Base-by-base conservation (phyloP, 2,797 vertebrate genomes). In the Cetoscarus ocellatus region DNA sequence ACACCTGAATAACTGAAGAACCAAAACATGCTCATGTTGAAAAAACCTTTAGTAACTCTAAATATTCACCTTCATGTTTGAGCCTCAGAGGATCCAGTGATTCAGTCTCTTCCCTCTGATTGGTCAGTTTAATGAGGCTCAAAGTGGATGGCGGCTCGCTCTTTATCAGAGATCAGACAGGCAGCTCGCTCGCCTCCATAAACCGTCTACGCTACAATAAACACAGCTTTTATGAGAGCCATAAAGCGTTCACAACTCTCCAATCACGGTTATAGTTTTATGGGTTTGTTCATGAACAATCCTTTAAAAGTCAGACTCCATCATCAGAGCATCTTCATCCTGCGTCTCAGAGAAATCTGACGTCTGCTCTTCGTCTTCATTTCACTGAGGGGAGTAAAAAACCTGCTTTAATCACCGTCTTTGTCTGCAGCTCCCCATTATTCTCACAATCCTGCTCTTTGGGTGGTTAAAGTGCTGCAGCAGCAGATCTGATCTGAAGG, bases 241-340 rank as follows among this genome's bases (percentile, higher is more conserved):
- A 84, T 92, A 76, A 90, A 90, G 79, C 73, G 75, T 87, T 86
- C 78, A 80, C 74, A 65, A 60, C 55, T 70, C 74, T 75, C 57
- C 43, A 65, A 73, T 80, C 81, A 73, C 80, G 64, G 58, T 62
- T 79, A 43, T 67, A 56, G 57, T 84, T 75, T 83, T 82, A 84
- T 70, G 38, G 53, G 48, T 45, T 53, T 70, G 60, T 72, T 63
- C 67, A 59, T 54, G 50, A 77, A 59, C 50, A 58, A 61, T 68
- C 18, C 34, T 12, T 45, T 80, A 73, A 75, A 54, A 35, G 72
- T 27, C 49, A 73, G 47, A 49, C 51, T 83, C 57, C 50, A 72
- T 70, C 51, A 77, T 79, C 61, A 68, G 61, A 11, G 62, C 27
- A 58, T 85, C 70, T 64, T 59, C 67, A 75, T 69, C 70, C 71